Evolutionary conservation across 1,140 invertebrate species (phyloP).

Genomic region (Pygmarrhopalites habei): DNA sequence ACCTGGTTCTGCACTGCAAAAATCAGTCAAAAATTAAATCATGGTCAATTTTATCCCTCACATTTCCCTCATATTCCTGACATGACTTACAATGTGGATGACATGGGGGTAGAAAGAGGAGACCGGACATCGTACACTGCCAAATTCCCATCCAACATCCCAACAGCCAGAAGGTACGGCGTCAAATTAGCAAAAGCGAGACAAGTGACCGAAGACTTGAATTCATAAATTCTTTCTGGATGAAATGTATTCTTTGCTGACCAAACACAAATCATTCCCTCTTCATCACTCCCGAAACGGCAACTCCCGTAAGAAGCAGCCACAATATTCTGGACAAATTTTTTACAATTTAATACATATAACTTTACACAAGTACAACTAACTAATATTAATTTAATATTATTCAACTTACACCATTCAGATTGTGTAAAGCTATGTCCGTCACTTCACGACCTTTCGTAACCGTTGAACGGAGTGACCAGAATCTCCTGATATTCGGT

Average conservation of each 20-base stretch:
- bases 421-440: conserved; percentile 25
- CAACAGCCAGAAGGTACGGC: conserved; percentile 33
- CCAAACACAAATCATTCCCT: conserved; percentile 35
- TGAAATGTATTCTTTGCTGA: conserved; percentile 32
- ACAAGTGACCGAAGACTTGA: conserved; percentile 18
- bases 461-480: conserved; percentile 20
- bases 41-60: background rate
- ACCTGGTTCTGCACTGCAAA: conserved; percentile 7
- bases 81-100: conserved; percentile 20
- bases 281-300: conserved; percentile 12
- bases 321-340: conserved; percentile 28
- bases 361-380: background rate
- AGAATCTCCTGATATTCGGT: conserved; percentile 29
- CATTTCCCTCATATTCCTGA: too few relatives aligned
- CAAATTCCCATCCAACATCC: conserved; percentile 35
- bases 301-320: conserved; percentile 29
- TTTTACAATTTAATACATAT: background rate
- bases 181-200: conserved; percentile 32
- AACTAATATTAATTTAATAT: background rate
- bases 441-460: conserved; percentile 32
- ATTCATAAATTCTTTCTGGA: conserved; percentile 35
- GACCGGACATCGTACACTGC: conserved; percentile 30
- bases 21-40: background rate
- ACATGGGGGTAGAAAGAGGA: conserved; percentile 1
- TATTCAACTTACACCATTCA: conserved; percentile 25